Percentiles rank a stretch among this genome's conserved stretches.
These are phyloP conservation scores for Notarius quadriscutis DNA, from an alignment of 2,113 vertebrate genomes.

Conservation along the genomic window DNA sequence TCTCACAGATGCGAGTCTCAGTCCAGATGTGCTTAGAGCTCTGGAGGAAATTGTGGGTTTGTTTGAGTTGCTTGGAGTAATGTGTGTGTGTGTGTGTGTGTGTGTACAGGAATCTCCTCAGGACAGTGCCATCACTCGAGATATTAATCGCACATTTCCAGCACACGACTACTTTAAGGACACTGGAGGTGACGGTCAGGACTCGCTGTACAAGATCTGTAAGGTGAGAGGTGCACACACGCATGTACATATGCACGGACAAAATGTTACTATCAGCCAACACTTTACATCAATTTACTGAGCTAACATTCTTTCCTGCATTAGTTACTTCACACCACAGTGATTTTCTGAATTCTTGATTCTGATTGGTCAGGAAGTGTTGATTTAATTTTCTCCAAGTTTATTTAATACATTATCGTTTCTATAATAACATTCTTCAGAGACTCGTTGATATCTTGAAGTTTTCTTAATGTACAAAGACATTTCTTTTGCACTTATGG, in stretches of 20 bases:
- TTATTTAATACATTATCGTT: not conserved
- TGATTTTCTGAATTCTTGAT: not conserved
- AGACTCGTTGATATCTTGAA: not conserved
- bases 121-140: slow-evolving; percentile 96
- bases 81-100: slow-evolving; percentile 32
- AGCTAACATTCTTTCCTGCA: not conserved
- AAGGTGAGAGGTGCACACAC: slow-evolving; percentile 78
- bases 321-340: not conserved
- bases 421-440: not conserved
- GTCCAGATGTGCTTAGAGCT: not conserved
- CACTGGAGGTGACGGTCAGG: slow-evolving; percentile 96
- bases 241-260: slow-evolving; percentile 5
- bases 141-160: slow-evolving; percentile 98
- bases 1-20: not conserved
- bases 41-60: not conserved
- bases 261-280: not conserved
- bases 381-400: not conserved
- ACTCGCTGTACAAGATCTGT: slow-evolving; percentile 99
- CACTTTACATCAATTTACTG: not conserved
- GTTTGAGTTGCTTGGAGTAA: not conserved
- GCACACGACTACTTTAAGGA: slow-evolving; percentile 99
- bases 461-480: no score
- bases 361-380: not conserved
- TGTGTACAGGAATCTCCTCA: slow-evolving; percentile 89
- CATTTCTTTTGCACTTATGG: not conserved